Base-by-base conservation (phyloP, 2,888 invertebrate species). In the Callyntrura sp. region DNA sequence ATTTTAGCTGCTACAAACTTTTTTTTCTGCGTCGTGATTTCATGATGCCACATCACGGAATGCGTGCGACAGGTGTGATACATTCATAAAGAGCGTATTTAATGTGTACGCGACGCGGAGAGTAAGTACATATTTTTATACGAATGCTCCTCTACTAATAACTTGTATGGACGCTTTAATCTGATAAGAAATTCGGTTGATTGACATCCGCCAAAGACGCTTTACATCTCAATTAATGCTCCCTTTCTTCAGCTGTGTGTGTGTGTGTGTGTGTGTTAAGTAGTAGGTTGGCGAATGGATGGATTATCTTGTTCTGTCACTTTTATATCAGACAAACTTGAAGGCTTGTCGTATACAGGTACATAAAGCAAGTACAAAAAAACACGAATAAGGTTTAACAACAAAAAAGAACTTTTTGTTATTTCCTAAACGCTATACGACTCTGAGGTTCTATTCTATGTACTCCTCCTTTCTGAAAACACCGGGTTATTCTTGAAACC, bases 51-150 rank as follows among this genome's bases (percentile, higher is more conserved):
- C 51, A 88, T 92, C 92, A 92, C 92, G 92, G 90, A 92, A 91
- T 91, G 90, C 93, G 93, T 93, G 93, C 91, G 93, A 93, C 93
- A 93, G 92, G 92, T 93, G 93, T 92, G 93, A 92, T 92, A 92
- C 85, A 82, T 85, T 83, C 25, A 88, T 82, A 83, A 88, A 88
- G 68, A 57, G 62, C 23, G 60, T 45, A 17, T 48, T 68, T n/a
- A 48, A 6, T 82, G 11, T 45, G 23, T 76, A n/a, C 14, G 62
- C 57, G n/a, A n/a, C n/a, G n/a, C n/a, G n/a, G n/a, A n/a, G n/a
- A n/a, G n/a, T n/a, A n/a, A n/a, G n/a, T n/a, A n/a, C n/a, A n/a
- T n/a, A n/a, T n/a, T n/a, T n/a, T n/a, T n/a, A n/a, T n/a, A n/a
- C n/a, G n/a, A n/a, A n/a, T n/a, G n/a, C n/a, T n/a, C n/a, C n/a